Evolutionary conservation across 2,888 invertebrate genomes (phyloP).

Genomic region (Acleris literana): DNA sequence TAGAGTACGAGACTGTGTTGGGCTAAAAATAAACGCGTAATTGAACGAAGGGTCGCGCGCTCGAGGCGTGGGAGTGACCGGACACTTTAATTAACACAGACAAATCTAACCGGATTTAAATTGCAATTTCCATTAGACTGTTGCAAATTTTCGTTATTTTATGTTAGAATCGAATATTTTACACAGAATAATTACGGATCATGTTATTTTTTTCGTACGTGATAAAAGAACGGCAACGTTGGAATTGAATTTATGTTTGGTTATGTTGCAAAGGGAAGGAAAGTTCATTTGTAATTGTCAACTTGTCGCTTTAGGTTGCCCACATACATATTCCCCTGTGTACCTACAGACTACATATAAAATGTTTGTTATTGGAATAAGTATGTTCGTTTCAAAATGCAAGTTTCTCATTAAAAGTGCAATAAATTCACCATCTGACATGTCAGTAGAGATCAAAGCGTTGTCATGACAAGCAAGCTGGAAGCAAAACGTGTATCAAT

Average conservation of each 20-base stretch:
- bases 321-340: too few relatives aligned
- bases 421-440: background rate
- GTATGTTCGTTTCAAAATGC: background rate
- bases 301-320: background rate
- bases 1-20: background rate
- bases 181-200: background rate
- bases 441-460: background rate
- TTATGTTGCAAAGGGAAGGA: background rate
- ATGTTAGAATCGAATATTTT: background rate
- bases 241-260: conserved; percentile 1
- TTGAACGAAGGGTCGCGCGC: conserved; percentile 15
- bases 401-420: background rate
- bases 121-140: conserved; percentile 7
- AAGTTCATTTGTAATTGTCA: background rate
- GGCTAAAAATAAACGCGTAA: conserved; percentile 25
- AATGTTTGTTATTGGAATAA: background rate
- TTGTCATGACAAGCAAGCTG: background rate
- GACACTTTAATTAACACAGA: conserved; percentile 29
- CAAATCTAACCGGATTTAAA: conserved; percentile 8
- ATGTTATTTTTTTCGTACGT: background rate
- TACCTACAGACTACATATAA: background rate
- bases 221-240: background rate
- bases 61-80: conserved; percentile 10
- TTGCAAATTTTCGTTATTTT: background rate
- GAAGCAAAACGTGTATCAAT: background rate